Percentiles rank a stretch among this genome's conserved stretches.
Evolutionary conservation across 2,113 vertebrate genomes (phyloP).

Genomic region (Panurus biarmicus): DNA sequence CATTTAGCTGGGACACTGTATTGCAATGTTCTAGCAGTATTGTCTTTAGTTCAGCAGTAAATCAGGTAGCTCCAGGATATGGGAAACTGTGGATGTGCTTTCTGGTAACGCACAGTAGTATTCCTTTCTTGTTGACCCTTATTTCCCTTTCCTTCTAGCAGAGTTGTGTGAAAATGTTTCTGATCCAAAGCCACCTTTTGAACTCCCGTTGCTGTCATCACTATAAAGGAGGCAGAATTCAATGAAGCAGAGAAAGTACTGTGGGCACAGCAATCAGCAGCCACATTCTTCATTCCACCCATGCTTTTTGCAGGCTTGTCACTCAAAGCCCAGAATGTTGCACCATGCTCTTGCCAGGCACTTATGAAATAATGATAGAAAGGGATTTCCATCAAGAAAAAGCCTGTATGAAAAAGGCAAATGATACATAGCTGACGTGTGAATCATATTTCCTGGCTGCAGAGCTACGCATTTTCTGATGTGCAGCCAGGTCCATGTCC

Average conservation of each 20-base stretch:
- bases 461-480: neutral
- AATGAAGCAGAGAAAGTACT: constrained; percentile 36
- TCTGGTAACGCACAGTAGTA: neutral
- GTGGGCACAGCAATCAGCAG: neutral
- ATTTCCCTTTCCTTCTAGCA: neutral
- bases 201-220: constrained; percentile 8
- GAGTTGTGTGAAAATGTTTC: neutral
- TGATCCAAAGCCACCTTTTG: neutral
- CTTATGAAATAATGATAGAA: neutral
- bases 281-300: neutral
- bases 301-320: neutral
- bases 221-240: neutral
- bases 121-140: neutral
- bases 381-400: neutral
- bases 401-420: neutral
- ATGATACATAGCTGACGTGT: neutral
- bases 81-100: neutral
- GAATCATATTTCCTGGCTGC: neutral
- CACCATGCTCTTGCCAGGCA: neutral
- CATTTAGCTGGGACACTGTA: neutral
- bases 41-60: neutral
- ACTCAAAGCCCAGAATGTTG: neutral
- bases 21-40: neutral
- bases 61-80: neutral
- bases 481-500: neutral